These are phyloP conservation scores for Todiramphus saurophagus DNA, from an alignment of 2,113 vertebrate genomes.

Conservation along the genomic window DNA sequence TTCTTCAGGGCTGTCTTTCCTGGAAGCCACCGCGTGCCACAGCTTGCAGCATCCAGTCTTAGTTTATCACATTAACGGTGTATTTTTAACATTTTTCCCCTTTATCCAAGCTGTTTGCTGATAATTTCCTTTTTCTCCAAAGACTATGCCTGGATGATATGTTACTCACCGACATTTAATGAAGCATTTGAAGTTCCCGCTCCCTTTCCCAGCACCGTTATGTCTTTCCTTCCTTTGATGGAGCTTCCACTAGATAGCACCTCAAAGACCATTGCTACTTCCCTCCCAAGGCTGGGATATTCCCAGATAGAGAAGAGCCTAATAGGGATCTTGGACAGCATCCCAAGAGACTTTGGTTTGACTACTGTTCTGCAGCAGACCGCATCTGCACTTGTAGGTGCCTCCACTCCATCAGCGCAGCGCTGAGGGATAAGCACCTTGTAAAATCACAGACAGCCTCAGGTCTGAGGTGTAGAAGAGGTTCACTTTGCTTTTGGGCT, in stretches of 20 bases:
- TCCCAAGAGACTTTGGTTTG: not conserved
- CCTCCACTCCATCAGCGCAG: not conserved
- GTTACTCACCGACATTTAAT: not conserved
- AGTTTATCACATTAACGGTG: slow-evolving; percentile 36
- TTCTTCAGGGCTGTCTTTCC: slow-evolving; percentile 68
- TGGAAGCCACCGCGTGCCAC: slow-evolving; percentile 31
- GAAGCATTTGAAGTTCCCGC: not conserved
- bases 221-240: not conserved
- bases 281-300: slow-evolving; percentile 23
- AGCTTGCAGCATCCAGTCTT: slow-evolving; percentile 44
- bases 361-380: slow-evolving; percentile 15
- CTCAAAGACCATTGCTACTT: not conserved
- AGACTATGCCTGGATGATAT: slow-evolving; percentile 22
- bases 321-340: not conserved
- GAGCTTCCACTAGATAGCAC: not conserved
- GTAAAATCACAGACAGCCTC: not conserved
- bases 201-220: slow-evolving; percentile 8
- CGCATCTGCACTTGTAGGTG: not conserved
- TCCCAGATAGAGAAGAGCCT: slow-evolving; percentile 15
- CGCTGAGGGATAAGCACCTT: not conserved
- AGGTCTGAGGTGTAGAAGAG: not conserved
- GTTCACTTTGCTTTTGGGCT: not conserved
- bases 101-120: slow-evolving; percentile 55
- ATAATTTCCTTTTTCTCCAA: slow-evolving; percentile 56
- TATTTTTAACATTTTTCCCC: slow-evolving; percentile 44